Evolutionary conservation across 2,888 invertebrate genomes (phyloP), one percentile per base, ranked within the genome.

Genomic region (Hirtodrosophila confusa): DNA sequence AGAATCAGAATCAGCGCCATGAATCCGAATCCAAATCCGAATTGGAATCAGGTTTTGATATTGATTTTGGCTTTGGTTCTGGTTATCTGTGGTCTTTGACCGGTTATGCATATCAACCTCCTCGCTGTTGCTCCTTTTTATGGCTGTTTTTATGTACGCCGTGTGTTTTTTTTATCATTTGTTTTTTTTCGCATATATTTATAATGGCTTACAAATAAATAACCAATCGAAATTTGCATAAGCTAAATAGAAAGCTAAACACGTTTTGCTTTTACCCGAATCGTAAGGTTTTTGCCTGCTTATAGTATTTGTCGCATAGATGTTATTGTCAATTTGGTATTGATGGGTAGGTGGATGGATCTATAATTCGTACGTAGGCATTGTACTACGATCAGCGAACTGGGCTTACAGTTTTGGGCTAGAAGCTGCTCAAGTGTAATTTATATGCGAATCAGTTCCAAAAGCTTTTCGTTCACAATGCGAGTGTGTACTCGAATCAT

Each of bases 191-290:
- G 79, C 71, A 69, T 80, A 75, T 78, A 51, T 69, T 78, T 75
- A 66, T 70, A 77, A 68, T 66, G 49, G 58, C 72, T 75, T 75
- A 79, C 73, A 86, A 69, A 86, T 79, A 85, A 85, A 84, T 79
- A 83, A 84, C 77, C 80, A 70, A 41, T 36, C 61, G 47, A 61
- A 61, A 87, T 85, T 85, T 87, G 85, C 85, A 87, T 85, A 87
- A 77, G 79, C 83, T 79, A 83, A 87, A 87, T 87, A 85, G 85
- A 85, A 85, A 85, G 85, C 85, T 85, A 77, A 85, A 85, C 85
- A 86, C 88, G 85, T 85, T 85, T 85, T 77, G 83, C 87, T 85
- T 77, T 87, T 87, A 87, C 88, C 83, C 67, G 51, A 74, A 74
- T 62, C 73, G 71, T 70, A 70, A 45, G 68, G 31, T 64, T 43